Evolutionary conservation across 2,113 vertebrate genomes (phyloP).

Genomic region (Piliocolobus tephrosceles): DNA sequence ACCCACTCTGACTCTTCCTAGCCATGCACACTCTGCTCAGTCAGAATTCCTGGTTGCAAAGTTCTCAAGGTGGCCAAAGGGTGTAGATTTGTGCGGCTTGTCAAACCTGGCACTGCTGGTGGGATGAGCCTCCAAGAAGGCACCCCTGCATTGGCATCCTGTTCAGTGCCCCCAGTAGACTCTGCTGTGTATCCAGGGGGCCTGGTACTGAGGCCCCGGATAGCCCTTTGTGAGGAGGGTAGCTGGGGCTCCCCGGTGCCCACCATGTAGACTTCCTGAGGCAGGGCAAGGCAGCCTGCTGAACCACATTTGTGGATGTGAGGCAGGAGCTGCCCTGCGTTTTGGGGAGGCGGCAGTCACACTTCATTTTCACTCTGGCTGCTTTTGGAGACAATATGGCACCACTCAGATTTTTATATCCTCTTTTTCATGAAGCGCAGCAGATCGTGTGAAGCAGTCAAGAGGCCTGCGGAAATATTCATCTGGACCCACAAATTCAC

Average conservation of each 20-base stretch:
- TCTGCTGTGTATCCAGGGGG: too few relatives aligned
- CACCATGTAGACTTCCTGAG: fast-evolving
- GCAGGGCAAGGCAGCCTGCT: too few relatives aligned
- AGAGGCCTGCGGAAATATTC: conserved; percentile 68
- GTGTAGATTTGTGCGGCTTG: neutral
- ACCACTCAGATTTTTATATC: neutral
- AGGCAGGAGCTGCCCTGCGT: neutral
- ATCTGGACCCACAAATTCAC: neutral
- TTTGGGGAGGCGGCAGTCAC: neutral
- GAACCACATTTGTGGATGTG: neutral
- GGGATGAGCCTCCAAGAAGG: neutral
- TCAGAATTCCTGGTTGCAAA: neutral
- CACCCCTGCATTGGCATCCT: fast-evolving
- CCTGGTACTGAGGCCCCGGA: neutral
- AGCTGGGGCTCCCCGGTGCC: neutral
- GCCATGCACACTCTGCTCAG: neutral
- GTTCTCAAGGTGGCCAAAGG: neutral
- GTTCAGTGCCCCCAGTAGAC: neutral
- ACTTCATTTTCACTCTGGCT: conserved; percentile 53
- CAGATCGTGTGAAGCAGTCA: conserved; percentile 49
- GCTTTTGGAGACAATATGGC: conserved; percentile 40
- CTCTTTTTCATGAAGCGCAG: neutral
- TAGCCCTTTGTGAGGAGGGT: neutral
- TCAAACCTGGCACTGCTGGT: neutral
- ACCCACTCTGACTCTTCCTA: neutral